Conservation (phyloP, 2,888 invertebrate genomes). For the Arctia plantaginis region DNA sequence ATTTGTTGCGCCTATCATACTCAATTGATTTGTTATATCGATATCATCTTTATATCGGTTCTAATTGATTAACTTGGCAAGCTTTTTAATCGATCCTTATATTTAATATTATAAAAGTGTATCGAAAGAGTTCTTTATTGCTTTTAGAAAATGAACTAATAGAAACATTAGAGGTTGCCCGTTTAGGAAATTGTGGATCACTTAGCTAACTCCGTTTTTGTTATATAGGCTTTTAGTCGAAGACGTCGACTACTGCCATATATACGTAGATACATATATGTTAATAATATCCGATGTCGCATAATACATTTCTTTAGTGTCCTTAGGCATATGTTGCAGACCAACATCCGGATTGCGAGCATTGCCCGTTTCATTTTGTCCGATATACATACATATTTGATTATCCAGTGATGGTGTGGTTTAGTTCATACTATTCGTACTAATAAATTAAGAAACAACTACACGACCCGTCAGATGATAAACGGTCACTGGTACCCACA, state of each 20-base stretch:
- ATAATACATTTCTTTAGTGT: conserved; percentile 35
- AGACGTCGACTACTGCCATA: conserved; percentile 25
- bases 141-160: conserved; percentile 17
- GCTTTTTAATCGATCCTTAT: conserved; percentile 40
- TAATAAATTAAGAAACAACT: not conserved
- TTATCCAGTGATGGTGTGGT: conserved; percentile 20
- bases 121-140: conserved; percentile 12
- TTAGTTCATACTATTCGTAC: not conserved
- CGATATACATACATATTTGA: conserved; percentile 14
- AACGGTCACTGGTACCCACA: not conserved
- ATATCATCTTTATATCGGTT: conserved; percentile 23
- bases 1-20: conserved; percentile 34
- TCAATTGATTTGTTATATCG: conserved; percentile 42
- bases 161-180: conserved; percentile 24
- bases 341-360: conserved; percentile 19
- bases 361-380: conserved; percentile 24
- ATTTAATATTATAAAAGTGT: conserved; percentile 34
- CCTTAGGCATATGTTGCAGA: conserved; percentile 25
- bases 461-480: not conserved
- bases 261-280: conserved; percentile 2
- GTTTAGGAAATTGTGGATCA: conserved; percentile 22
- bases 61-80: conserved; percentile 40
- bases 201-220: conserved; percentile 23
- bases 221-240: conserved; percentile 23
- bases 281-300: conserved; percentile 32